Conservation (phyloP, 2,888 invertebrate genomes). For the Pheosia tremula region DNA sequence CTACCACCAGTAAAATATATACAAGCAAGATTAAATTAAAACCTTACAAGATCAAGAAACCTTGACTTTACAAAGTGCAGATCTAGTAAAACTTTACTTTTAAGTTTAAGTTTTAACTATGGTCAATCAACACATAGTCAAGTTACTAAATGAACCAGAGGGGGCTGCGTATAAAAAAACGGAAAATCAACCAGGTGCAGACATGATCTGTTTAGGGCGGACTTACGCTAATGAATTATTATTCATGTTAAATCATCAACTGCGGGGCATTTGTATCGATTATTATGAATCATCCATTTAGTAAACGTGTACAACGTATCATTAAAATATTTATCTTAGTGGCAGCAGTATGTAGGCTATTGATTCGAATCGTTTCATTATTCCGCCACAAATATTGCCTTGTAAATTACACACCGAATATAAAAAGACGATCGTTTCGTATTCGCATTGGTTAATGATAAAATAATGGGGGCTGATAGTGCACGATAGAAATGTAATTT, state of each 20-base stretch:
- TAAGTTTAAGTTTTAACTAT: no score
- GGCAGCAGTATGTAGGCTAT: no score
- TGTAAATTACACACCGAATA: conserved; percentile 57
- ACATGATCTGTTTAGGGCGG: conserved; percentile 21
- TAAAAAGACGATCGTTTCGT: conserved; percentile 60
- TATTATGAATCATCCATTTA: conserved; percentile 23
- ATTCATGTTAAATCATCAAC: conserved; percentile 34
- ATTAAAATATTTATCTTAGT: conserved; percentile 1
- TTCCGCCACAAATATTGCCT: conserved; percentile 25
- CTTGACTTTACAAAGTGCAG: no score
- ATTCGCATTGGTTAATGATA: conserved; percentile 79
- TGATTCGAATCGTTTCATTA: conserved; percentile 12
- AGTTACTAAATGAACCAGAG: neutral
- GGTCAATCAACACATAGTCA: neutral
- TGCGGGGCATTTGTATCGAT: neutral
- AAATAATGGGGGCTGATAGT: conserved; percentile 80
- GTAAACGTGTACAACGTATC: conserved; percentile 11
- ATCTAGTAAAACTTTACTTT: no score
- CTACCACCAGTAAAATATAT: no score
- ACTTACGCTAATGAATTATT: conserved; percentile 44
- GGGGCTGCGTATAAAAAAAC: neutral
- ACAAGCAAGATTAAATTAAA: no score
- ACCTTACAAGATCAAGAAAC: no score
- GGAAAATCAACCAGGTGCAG: conserved; percentile 27
- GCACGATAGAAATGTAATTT: conserved; percentile 83